phyloP scores from a whole-genome alignment of 2,888 invertebrate species.

The Petrolisthes cinctipes region DNA sequence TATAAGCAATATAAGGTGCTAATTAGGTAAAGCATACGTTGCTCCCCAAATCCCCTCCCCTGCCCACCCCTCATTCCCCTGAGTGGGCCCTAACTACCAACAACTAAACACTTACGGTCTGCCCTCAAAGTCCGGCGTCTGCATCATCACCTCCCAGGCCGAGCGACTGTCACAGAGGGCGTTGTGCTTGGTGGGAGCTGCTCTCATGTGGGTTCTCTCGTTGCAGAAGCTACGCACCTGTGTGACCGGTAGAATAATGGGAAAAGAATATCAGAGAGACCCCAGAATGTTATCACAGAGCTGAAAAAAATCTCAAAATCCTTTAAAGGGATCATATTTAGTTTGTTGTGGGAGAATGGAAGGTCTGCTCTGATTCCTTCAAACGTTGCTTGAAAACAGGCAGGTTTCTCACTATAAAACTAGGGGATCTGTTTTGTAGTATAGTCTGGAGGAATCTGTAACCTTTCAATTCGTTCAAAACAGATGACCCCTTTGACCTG shows the following conservation, averaged over 20 bases:
- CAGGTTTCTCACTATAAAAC: no score
- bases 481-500: no score
- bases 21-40: background rate
- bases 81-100: background rate
- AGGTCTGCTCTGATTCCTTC: no score
- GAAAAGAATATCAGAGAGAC: background rate
- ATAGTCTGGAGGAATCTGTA: no score
- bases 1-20: background rate
- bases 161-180: slow-evolving; percentile 69
- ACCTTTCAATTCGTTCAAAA: no score
- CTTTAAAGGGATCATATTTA: no score
- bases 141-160: slow-evolving; percentile 69
- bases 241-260: background rate
- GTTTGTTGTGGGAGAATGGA: no score
- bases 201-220: slow-evolving; percentile 71
- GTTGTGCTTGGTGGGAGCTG: slow-evolving; percentile 69
- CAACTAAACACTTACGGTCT: slow-evolving; percentile 43
- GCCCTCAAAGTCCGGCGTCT: slow-evolving; percentile 68
- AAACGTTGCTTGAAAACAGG: no score
- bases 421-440: no score
- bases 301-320: no score
- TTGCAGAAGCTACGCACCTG: slow-evolving; percentile 73
- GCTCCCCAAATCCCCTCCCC: background rate
- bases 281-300: no score
- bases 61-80: background rate